A percentile compares a stretch with the other conserved stretches of the same genome.
Evolutionary conservation across 2,797 vertebrate species (phyloP).

Genomic region (Rhinella marina): DNA sequence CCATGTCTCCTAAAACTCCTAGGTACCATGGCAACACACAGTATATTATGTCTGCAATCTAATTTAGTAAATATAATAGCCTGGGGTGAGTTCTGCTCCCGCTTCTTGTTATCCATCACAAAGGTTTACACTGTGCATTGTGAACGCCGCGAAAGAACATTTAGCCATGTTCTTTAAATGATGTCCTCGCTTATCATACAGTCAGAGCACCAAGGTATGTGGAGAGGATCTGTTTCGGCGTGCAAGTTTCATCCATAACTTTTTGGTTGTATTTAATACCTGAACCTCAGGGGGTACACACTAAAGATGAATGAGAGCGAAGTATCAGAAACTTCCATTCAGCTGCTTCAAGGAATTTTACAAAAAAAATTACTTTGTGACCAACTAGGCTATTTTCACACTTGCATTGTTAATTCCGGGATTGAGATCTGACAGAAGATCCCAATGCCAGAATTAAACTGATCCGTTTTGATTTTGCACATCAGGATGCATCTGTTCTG

Average conservation of each 20-base stretch:
- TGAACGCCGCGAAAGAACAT: background rate
- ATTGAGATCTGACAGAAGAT: too few relatives aligned
- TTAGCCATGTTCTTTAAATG: background rate
- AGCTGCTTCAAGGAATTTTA: too few relatives aligned
- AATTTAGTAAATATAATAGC: constrained; percentile 50
- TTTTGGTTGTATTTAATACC: too few relatives aligned
- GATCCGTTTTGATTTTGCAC: too few relatives aligned
- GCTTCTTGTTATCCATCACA: constrained; percentile 22
- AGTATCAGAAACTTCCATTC: too few relatives aligned
- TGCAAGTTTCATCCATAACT: background rate
- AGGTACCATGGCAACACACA: constrained; percentile 47
- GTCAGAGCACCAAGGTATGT: background rate
- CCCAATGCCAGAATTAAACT: too few relatives aligned
- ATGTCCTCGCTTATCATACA: background rate
- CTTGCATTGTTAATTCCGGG: too few relatives aligned
- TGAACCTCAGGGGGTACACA: too few relatives aligned
- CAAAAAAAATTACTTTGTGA: too few relatives aligned
- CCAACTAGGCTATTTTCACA: too few relatives aligned
- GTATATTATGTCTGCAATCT: constrained; percentile 44
- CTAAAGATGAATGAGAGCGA: too few relatives aligned
- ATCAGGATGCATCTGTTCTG: too few relatives aligned
- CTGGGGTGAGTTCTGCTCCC: constrained; percentile 17
- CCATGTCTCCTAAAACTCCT: constrained; percentile 28
- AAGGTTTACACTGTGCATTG: background rate
- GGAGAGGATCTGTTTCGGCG: background rate